These are phyloP conservation scores for Perca flavescens DNA, from an alignment of 2,113 vertebrate species.

Conservation along the genomic window DNA sequence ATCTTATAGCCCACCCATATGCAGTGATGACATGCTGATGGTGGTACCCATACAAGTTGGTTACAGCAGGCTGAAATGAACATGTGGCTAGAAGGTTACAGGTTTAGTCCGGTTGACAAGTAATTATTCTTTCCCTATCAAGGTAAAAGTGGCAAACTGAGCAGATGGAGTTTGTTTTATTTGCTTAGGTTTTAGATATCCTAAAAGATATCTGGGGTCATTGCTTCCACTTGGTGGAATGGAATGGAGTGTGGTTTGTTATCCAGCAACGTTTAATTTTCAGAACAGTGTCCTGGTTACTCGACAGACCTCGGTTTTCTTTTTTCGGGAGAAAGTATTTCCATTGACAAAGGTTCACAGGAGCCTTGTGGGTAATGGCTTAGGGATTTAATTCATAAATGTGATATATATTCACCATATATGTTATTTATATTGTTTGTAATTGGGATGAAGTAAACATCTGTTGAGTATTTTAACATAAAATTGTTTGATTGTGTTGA, in stretches of 20 bases:
- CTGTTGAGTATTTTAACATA: too few species aligned
- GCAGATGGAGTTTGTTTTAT: not conserved
- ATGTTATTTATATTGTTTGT: too few species aligned
- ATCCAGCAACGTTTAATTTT: not conserved
- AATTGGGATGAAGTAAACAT: too few species aligned
- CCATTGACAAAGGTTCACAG: not conserved
- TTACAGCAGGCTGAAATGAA: not conserved
- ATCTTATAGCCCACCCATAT: slow-evolving; percentile 20
- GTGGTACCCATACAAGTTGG: not conserved
- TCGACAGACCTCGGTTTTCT: not conserved
- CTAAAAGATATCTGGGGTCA: not conserved
- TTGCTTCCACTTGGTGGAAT: not conserved
- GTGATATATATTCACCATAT: too few species aligned
- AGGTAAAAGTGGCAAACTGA: slow-evolving; percentile 2
- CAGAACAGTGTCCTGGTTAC: not conserved
- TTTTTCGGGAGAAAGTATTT: not conserved
- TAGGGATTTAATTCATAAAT: not conserved
- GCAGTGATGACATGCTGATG: slow-evolving; percentile 22
- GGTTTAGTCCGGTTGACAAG: not conserved
- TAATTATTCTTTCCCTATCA: not conserved
- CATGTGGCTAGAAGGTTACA: not conserved
- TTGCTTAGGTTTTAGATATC: not conserved
- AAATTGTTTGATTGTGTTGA: too few species aligned
- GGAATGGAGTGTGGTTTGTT: not conserved
- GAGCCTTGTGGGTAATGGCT: not conserved